phyloP scores from a whole-genome alignment of 2,888 invertebrate species.

The Lymantria monacha region DNA sequence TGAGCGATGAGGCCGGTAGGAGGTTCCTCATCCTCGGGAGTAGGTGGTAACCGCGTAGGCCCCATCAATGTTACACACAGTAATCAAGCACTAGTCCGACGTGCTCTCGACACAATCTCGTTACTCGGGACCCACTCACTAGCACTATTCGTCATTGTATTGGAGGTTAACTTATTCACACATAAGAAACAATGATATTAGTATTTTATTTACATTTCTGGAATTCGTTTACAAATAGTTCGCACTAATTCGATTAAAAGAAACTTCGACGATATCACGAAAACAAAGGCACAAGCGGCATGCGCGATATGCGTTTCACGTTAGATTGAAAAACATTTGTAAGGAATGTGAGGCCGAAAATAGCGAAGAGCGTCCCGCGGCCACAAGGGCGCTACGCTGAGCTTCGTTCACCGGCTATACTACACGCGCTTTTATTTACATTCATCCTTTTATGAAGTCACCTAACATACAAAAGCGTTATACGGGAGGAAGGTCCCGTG shows the following conservation, averaged over 20 bases:
- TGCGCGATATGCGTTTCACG: conserved; percentile 76
- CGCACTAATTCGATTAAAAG: conserved; percentile 41
- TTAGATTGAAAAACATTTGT: conserved; percentile 79
- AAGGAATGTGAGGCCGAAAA: conserved; percentile 79
- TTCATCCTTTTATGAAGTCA: conserved; percentile 63
- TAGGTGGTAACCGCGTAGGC: conserved; percentile 67
- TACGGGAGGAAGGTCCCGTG: conserved; percentile 57
- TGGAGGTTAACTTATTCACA: conserved; percentile 31
- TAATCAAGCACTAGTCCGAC: conserved; percentile 61
- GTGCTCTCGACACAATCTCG: conserved; percentile 44
- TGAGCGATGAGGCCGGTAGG: conserved; percentile 43
- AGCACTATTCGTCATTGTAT: conserved; percentile 51
- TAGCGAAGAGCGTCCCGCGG: conserved; percentile 76
- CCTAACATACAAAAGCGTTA: conserved; percentile 48
- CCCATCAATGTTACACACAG: conserved; percentile 59
- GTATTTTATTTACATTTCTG: conserved; percentile 32
- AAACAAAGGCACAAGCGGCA: conserved; percentile 73
- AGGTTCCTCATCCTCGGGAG: conserved; percentile 69
- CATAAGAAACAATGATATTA: conserved; percentile 19
- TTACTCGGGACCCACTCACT: conserved; percentile 49
- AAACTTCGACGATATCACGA: conserved; percentile 43
- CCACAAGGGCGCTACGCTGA: conserved; percentile 70
- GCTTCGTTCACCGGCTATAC: conserved; percentile 34
- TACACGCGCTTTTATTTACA: conserved; percentile 69
- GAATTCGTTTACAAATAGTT: conserved; percentile 39